Evolutionary conservation across 2,797 vertebrate species (phyloP).

Genomic region (Chiloscyllium punctatum): DNA sequence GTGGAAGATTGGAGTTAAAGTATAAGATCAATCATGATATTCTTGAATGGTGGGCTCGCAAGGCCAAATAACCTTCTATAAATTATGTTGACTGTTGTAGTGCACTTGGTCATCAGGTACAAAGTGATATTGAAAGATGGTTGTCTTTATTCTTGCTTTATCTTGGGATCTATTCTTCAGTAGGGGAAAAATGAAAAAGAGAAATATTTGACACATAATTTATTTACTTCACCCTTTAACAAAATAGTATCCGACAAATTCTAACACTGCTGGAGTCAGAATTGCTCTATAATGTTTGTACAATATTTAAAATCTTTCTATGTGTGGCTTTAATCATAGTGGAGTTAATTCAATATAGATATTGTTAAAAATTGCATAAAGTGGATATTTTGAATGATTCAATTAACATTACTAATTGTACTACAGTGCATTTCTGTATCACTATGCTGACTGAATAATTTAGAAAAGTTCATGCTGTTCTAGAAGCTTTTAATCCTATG

Average conservation of each 20-base stretch:
- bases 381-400: neutral
- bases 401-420: neutral
- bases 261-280: neutral
- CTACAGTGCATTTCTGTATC: neutral
- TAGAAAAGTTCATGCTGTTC: neutral
- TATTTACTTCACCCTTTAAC: neutral
- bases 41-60: neutral
- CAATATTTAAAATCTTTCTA: neutral
- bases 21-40: neutral
- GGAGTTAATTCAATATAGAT: neutral
- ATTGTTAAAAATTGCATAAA: neutral
- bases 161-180: neutral
- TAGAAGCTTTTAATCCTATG: neutral
- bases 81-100: neutral
- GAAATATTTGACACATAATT: neutral
- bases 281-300: neutral
- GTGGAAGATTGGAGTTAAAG: neutral
- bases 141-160: neutral
- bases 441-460: neutral
- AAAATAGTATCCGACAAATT: neutral
- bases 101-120: neutral
- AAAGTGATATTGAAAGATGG: neutral
- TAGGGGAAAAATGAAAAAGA: neutral
- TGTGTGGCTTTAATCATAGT: neutral
- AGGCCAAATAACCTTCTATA: neutral